These are phyloP conservation scores for Vimba vimba DNA, from an alignment of 2,113 vertebrate species.

Conservation along the genomic window DNA sequence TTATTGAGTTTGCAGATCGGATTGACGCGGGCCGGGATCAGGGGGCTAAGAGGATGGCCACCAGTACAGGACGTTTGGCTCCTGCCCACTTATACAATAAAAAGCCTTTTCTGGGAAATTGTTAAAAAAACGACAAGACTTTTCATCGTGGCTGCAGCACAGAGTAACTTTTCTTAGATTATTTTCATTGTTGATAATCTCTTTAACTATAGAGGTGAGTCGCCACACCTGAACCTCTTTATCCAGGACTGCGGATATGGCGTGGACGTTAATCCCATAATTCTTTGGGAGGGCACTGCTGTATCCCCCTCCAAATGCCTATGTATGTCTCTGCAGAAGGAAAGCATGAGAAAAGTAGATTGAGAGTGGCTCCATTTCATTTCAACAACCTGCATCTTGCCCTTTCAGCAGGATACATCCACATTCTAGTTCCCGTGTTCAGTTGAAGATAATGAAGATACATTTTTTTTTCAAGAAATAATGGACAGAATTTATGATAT, in stretches of 20 bases:
- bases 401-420: background rate
- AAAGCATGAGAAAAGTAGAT: constrained; percentile 56
- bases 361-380: constrained; percentile 67
- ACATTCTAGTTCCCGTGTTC: background rate
- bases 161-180: constrained; percentile 79
- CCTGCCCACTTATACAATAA: constrained; percentile 78
- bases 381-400: constrained; percentile 62
- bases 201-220: constrained; percentile 77
- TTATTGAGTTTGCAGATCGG: constrained; percentile 88
- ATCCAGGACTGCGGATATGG: constrained; percentile 65
- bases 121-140: constrained; percentile 66
- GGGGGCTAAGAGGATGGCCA: constrained; percentile 74
- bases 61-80: constrained; percentile 61
- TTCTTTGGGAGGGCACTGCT: constrained; percentile 54
- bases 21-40: constrained; percentile 73
- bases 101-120: constrained; percentile 85
- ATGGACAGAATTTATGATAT: too few relatives aligned
- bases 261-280: constrained; percentile 73
- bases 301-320: constrained; percentile 44
- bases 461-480: too few relatives aligned
- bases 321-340: constrained; percentile 42
- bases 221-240: constrained; percentile 70
- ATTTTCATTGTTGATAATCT: constrained; percentile 83
- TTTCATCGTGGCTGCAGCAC: constrained; percentile 67
- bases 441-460: background rate